A percentile compares a stretch with the other conserved stretches of the same genome.
phyloP scores from a whole-genome alignment of 2,888 invertebrate genomes.

The Pollenia labialis region DNA sequence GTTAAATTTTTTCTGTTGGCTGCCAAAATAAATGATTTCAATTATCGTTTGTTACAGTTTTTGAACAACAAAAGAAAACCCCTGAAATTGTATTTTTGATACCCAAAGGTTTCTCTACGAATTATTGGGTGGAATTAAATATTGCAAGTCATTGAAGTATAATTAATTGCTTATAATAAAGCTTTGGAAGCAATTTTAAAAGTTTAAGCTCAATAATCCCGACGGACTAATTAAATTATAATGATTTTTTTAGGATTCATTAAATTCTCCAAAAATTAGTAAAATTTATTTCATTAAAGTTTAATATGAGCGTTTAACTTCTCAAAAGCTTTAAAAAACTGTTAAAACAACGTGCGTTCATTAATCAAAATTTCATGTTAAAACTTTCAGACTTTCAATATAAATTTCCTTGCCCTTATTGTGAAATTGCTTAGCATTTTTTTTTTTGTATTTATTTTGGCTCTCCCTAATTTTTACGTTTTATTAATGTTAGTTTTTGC shows the following conservation, averaged over 20 bases:
- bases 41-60: conserved; percentile 1
- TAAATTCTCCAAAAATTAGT: too few species aligned
- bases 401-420: too few species aligned
- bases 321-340: too few species aligned
- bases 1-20: background rate
- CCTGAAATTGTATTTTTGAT: background rate
- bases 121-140: background rate
- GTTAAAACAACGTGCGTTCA: too few species aligned
- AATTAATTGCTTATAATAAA: background rate
- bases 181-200: background rate
- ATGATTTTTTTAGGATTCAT: too few species aligned
- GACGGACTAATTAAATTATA: background rate
- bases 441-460: background rate
- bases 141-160: background rate
- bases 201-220: background rate
- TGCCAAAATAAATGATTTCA: conserved; percentile 31
- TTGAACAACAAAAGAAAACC: background rate
- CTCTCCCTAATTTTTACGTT: background rate
- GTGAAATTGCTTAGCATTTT: too few species aligned
- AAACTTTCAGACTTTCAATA: too few species aligned
- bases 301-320: too few species aligned
- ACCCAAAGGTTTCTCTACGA: background rate
- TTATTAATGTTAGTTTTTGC: conserved; percentile 6
- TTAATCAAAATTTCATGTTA: too few species aligned
- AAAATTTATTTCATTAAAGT: too few species aligned